Evolutionary conservation across 2,888 invertebrate species (phyloP).

Genomic region (Polyommatus iphigenia): DNA sequence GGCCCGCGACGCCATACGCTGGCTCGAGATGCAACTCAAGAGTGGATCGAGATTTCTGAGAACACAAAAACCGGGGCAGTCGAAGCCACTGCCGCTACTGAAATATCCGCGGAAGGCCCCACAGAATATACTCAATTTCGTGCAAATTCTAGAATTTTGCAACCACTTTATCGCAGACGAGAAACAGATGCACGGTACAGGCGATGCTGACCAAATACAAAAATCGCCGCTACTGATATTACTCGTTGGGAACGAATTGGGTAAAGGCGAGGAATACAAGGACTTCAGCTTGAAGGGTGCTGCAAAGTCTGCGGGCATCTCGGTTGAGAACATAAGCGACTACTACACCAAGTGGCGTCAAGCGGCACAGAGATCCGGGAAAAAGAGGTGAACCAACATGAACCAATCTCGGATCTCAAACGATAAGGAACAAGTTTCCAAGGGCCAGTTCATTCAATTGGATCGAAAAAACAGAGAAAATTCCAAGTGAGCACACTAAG

Average conservation of each 20-base stretch:
- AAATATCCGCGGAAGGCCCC: slow-evolving; percentile 71
- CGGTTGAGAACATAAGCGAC: slow-evolving; percentile 88
- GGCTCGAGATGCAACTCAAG: slow-evolving; percentile 93
- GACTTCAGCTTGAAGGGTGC: slow-evolving; percentile 89
- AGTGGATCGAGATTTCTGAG: slow-evolving; percentile 93
- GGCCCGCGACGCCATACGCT: slow-evolving; percentile 95
- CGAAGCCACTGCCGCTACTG: slow-evolving; percentile 83
- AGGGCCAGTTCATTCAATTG: slow-evolving; percentile 31
- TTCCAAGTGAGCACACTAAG: slow-evolving; percentile 17
- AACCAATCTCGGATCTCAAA: slow-evolving; percentile 54
- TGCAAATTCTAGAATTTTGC: slow-evolving; percentile 92
- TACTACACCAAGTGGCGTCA: slow-evolving; percentile 94
- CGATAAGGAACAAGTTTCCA: slow-evolving; percentile 39
- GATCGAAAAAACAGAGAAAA: slow-evolving; percentile 32
- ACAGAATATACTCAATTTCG: slow-evolving; percentile 82
- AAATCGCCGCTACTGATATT: slow-evolving; percentile 85
- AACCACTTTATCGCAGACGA: slow-evolving; percentile 83
- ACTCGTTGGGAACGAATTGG: slow-evolving; percentile 83
- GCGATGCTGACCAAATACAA: slow-evolving; percentile 57
- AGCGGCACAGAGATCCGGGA: slow-evolving; percentile 73
- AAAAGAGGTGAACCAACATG: slow-evolving; percentile 68
- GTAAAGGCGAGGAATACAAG: slow-evolving; percentile 67
- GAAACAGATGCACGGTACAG: slow-evolving; percentile 60
- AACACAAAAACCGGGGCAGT: slow-evolving; percentile 92
- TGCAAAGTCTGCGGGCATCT: slow-evolving; percentile 89